Evolutionary conservation across 2,888 invertebrate species (phyloP), one percentile per base, ranked within the genome.

Genomic region (Chalcosyrphus nemorum): DNA sequence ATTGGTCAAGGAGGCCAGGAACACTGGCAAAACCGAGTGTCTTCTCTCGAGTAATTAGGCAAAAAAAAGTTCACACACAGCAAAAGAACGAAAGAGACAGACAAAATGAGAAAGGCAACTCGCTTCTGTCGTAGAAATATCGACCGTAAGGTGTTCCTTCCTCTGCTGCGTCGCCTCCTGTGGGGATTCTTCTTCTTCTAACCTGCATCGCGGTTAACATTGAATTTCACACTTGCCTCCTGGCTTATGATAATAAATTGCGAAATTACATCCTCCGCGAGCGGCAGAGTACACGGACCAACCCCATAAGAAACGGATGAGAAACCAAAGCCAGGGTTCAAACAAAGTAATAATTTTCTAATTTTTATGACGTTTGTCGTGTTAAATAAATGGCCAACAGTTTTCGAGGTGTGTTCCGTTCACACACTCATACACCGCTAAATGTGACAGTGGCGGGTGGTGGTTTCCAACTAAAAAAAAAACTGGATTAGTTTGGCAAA

Each of bases 211-310:
- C 50, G 56, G 43, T 15, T 72, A 78, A 78, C 82, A 78, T 78
- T 74, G 82, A 78, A 82, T 78, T 72, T 82, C 82, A 82, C 78
- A 78, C 78, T 82, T 82, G 78, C 82, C 82, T 78, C 72, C 82
- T 82, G 82, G 82, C 82, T 82, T 82, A 82, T 82, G 78, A 78
- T 82, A 72, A 82, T 82, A 82, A 82, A 82, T 82, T 82, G 82
- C 68, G 43, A 82, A 82, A 82, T 72, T 82, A 82, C 82, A 82
- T 78, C 82, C 78, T 77, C 65, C 13, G 29, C 81, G 63, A 82
- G 54, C 38, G 65, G 57, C 35, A 21, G 32, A 29, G 41, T 41
- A n/a, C 32, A 17, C 35, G 11, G 59, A 29, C n/a, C 74, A 52
- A 52, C 38, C 47, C 70, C 76, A 76, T 76, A 76, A 41, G 50